Evolutionary conservation across 2,797 vertebrate species (phyloP), one percentile per base, ranked within the genome.

Genomic region (Sebastes steindachneri): DNA sequence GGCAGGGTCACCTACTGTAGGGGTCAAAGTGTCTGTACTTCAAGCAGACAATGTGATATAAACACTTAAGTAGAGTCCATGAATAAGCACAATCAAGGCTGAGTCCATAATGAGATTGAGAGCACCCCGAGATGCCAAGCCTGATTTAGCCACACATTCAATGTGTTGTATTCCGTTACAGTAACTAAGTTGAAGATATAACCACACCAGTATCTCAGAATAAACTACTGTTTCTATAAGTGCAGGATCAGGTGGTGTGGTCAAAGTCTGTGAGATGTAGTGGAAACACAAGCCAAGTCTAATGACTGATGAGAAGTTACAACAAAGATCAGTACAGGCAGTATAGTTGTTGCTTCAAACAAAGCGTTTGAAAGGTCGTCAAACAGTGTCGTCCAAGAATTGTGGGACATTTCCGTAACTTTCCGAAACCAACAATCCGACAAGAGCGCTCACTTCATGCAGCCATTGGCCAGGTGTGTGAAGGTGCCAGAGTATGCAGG

Each of bases 51-150:
- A 71, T 77, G 35, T 35, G 58, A 17, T 28, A 28, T 19, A 31
- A 58, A 57, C 60, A 21, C 62, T 5, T 59, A 35, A 26, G 45
- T n/a, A 41, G 41, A 70, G 51, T 25, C 37, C 62, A 33, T 21
- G 3, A 58, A 51, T n/a, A 55, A 45, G 33, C 9, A 25, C 37
- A 54, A 31, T 60, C 11, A 33, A 77, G 68, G 64, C n/a, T 60
- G 14, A 58, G 69, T 74, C 69, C 48, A 33, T 71, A 78, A 71
- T 51, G 23, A 73, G 66, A 77, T 55, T 26, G 6, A 58, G 60
- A 66, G 14, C 2, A 17, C 26, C 10, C 19, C 28, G 11, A 57
- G 41, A 70, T 23, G 65, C 23, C 63, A 65, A 78, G 17, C 31
- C 8, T 64, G 14, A 58, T 78, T 25, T 7, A 26, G 37, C 25